Percentiles rank a stretch among this genome's conserved stretches.
Evolutionary conservation across 2,888 invertebrate genomes (phyloP).

Genomic region (Tachina grossa): DNA sequence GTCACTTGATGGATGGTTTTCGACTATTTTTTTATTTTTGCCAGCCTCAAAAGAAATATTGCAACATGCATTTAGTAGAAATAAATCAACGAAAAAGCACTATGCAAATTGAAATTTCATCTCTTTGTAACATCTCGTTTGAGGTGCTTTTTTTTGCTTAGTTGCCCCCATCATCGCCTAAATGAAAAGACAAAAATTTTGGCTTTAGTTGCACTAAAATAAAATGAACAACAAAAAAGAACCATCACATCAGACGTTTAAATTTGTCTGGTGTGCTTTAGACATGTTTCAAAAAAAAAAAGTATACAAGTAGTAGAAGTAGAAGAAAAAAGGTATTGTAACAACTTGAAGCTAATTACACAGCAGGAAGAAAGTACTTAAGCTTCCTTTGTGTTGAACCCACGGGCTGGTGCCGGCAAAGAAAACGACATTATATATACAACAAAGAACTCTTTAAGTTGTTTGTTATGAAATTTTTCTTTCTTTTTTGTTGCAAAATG

Average conservation of each 20-base stretch:
- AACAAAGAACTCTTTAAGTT: slow-evolving; percentile 65
- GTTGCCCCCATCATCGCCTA: slow-evolving; percentile 29
- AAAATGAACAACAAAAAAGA: background rate
- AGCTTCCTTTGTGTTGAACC: slow-evolving; percentile 57
- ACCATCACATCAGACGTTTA: slow-evolving; percentile 43
- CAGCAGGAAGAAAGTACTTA: slow-evolving; percentile 71
- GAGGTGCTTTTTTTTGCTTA: slow-evolving; percentile 31
- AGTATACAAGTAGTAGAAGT: background rate
- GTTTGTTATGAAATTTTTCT: slow-evolving; percentile 55
- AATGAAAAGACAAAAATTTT: slow-evolving; percentile 44
- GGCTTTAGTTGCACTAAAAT: slow-evolving; percentile 20
- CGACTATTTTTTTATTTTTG: background rate
- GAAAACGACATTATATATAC: slow-evolving; percentile 42
- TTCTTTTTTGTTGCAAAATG: background rate
- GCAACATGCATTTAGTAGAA: slow-evolving; percentile 11
- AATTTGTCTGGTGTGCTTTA: slow-evolving; percentile 56
- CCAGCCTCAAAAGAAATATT: slow-evolving; percentile 19
- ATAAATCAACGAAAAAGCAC: slow-evolving; percentile 41
- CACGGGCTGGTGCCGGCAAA: slow-evolving; percentile 55
- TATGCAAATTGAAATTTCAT: slow-evolving; percentile 62
- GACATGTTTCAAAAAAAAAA: slow-evolving; percentile 39
- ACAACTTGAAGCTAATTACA: slow-evolving; percentile 70
- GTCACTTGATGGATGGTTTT: slow-evolving; percentile 35
- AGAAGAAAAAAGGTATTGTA: slow-evolving; percentile 49
- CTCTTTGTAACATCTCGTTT: slow-evolving; percentile 56